These are phyloP conservation scores for Macrostomum lignano DNA, from an alignment of 1,140 invertebrate genomes.

Conservation along the genomic window DNA sequence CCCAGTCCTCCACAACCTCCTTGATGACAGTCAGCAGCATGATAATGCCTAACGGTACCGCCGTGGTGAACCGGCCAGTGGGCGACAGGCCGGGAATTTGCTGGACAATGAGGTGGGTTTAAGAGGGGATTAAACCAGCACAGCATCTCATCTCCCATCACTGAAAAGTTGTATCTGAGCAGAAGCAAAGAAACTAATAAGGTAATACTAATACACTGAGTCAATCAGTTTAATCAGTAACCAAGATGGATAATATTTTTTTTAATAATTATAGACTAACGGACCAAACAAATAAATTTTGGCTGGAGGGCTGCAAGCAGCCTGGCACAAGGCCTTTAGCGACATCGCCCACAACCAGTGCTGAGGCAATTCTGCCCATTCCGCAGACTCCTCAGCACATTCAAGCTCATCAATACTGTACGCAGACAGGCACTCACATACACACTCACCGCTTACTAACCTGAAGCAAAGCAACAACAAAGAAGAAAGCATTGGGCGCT, in stretches of 20 bases:
- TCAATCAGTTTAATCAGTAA: constrained; percentile 6
- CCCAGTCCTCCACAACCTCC: constrained; percentile 74
- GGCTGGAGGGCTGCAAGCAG: no score
- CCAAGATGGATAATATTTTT: constrained; percentile 1
- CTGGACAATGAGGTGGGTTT: no score
- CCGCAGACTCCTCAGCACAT: no score
- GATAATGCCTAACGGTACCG: constrained; percentile 46
- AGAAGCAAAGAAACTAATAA: constrained; percentile 53
- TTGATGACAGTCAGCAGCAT: constrained; percentile 80
- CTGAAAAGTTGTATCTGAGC: constrained; percentile 30
- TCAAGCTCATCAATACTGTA: no score
- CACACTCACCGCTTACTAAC: no score
- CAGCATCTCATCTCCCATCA: neutral
- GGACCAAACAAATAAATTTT: no score
- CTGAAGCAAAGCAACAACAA: constrained; percentile 59
- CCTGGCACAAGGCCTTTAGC: no score
- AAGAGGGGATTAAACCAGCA: neutral
- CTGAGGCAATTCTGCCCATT: no score
- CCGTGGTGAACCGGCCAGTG: constrained; percentile 34
- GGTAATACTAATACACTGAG: neutral
- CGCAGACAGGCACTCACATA: no score
- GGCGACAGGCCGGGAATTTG: constrained; percentile 29
- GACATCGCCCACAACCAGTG: no score
- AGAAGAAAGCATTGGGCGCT: constrained; percentile 87
- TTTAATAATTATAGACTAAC: neutral